These are phyloP conservation scores for Dinoponera quadriceps DNA, from an alignment of 1,140 invertebrate genomes.

Conservation along the genomic window DNA sequence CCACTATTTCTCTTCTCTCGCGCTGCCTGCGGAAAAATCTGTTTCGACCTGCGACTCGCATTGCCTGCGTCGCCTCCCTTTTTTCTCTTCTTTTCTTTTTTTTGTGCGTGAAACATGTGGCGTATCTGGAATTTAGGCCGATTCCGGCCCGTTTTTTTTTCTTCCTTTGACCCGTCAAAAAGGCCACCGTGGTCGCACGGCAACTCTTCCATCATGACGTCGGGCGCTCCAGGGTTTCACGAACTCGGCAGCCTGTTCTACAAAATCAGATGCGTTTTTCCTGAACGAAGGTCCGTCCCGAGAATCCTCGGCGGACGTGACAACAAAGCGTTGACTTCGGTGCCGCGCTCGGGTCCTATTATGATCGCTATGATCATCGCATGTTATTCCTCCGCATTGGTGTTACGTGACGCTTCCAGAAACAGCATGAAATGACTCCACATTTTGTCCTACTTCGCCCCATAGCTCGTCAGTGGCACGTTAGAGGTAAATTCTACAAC, in stretches of 20 bases:
- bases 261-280: not conserved
- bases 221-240: not conserved
- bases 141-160: conserved; percentile 65
- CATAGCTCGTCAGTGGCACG: no score
- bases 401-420: no score
- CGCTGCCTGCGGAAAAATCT: not conserved
- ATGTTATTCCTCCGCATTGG: no score
- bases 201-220: conserved; percentile 47
- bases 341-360: no score
- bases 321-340: no score
- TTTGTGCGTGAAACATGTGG: conserved; percentile 51
- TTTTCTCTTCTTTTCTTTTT: no score
- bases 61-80: conserved; percentile 31
- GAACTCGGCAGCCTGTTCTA: not conserved
- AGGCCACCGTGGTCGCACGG: conserved; percentile 26
- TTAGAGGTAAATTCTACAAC: not conserved
- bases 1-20: not conserved
- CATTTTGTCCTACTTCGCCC: no score
- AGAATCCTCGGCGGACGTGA: not conserved
- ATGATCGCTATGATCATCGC: no score
- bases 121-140: conserved; percentile 53
- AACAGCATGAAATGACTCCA: no score
- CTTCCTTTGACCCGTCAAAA: conserved; percentile 23
- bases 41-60: conserved; percentile 42
- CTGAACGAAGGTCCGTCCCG: not conserved